Base-by-base conservation (phyloP, 2,888 invertebrate genomes). In the Sthenelais limicola region DNA sequence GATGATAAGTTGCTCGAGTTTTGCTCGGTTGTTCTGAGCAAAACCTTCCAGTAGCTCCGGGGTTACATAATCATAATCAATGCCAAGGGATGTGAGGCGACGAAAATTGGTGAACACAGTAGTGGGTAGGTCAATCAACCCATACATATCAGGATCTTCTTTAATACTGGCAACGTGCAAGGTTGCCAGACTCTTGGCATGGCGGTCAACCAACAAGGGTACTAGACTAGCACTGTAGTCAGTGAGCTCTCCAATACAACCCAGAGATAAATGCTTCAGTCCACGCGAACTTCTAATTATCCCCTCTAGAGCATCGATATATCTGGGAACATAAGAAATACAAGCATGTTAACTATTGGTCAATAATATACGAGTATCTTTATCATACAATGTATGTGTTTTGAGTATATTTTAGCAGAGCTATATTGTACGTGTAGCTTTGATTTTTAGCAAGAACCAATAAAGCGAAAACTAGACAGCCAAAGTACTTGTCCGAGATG, bases 151-250 rank as follows among this genome's bases (percentile, higher is more conserved):
- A 73, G 93, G 92, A 89, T 93, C 92, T 84, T 92, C 92, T 86
- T 93, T 93, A 35, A 93, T 91, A 68, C 92, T 92, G 77, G 93
- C 92, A 79, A 93, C 88, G 80, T 92, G 92, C 52, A 93, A 88
- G 76, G 91, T 89, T 74, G 90, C 89, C 66, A 93, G 85, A 73
- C 91, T 90, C 79, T 90, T 89, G 58, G 91, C 84, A 71, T 91
- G 90, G 79, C 88, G 85, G 51, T 85, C 81, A 51, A 85, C 86
- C 48, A 91, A 84, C 4, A 87, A 82, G 47, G 88, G 83, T 38
- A 91, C 79, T 71, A 91, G 84, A 47, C 84, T 78, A 68, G 86
- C 86, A 21, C 88, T 85, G 78, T 88, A 87, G 62, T 88, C 87
- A n/a, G 89, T 85, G 48, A 91, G 80, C 73, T 90, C 90, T 82